These are phyloP conservation scores for Passer montanus DNA, from an alignment of 2,113 vertebrate species.

Conservation along the genomic window DNA sequence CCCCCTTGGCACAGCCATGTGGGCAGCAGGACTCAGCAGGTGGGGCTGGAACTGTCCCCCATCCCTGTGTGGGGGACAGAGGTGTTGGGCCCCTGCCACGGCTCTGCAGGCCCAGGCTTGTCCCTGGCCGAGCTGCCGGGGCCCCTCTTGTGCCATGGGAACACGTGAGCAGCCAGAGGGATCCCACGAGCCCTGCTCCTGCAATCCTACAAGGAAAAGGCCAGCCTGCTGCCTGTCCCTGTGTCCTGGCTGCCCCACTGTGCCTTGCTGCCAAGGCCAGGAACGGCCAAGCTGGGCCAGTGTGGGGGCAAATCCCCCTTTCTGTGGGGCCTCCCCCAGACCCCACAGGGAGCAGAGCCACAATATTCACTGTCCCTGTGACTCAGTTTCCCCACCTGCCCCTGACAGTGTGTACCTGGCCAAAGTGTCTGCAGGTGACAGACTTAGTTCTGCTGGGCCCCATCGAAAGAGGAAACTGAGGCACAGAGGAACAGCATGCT, in stretches of 20 bases:
- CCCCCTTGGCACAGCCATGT: not conserved
- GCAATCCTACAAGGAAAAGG: not conserved
- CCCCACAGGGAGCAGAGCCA: fast-evolving
- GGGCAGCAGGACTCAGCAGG: not conserved
- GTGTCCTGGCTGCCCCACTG: fast-evolving
- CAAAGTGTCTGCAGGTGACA: not conserved
- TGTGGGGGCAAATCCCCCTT: too few relatives aligned
- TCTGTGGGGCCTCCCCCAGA: fast-evolving
- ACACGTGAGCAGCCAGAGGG: fast-evolving
- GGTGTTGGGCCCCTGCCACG: not conserved
- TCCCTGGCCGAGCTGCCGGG: fast-evolving
- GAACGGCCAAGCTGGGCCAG: not conserved
- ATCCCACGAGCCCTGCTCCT: fast-evolving
- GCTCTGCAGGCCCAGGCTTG: not conserved
- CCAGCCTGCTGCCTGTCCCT: fast-evolving
- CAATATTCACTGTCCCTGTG: fast-evolving
- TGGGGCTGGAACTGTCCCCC: not conserved
- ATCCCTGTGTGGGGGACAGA: fast-evolving
- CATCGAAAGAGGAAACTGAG: not conserved
- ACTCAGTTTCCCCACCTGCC: not conserved
- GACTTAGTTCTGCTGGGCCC: not conserved
- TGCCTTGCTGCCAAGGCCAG: not conserved
- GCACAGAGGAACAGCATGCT: not conserved
- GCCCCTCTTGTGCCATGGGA: not conserved
- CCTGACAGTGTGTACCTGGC: not conserved